Evolutionary conservation across 1,140 invertebrate species (phyloP), one percentile per base, ranked within the genome.

Genomic region (Hirudo medicinalis): DNA sequence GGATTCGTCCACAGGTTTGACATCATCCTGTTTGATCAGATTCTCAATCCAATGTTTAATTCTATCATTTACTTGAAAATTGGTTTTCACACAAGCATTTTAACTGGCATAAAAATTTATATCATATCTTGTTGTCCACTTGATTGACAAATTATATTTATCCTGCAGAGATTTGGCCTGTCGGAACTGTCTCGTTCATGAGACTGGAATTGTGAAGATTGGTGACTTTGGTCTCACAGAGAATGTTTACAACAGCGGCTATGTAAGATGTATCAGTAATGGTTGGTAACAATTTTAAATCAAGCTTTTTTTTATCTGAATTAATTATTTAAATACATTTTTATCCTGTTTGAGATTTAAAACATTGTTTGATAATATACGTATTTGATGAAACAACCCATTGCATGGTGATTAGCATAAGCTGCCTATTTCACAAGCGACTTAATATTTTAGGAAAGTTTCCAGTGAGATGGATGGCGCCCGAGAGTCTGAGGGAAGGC

Each of bases 381-480:
- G 11, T 17, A 15, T 49, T 11, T 49, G 15, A 17, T 49, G 43
- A 49, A 49, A 11, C 15, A 17, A 11, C 15, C 43, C 9, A 15
- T 49, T 49, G 9, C 15, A 11, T 40, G 11, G 4, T 40, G 11
- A 11, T 40, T 40, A 40, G 11, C 4, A 49, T 17, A 49, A 49
- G 43, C 0, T 49, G 11, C 15, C 11, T 9, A 49, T 5, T 49
- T 49, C 43, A 2, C 43, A 11, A 49, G 15, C 11, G 43, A 63
- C 57, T 63, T n/a, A 70, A 49, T 43, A 70, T 70, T 19, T 70
- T 92, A 82, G 91, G 91, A 32, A 82, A 93, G 71, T 81, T 74
- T 68, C 92, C 92, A 5, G 88, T 95, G 0, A 85, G 92, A 43
- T 96, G 92, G 92, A 94, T 94, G 92, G 88, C 91, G 0, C 91